Conservation (phyloP, 2,797 vertebrate genomes). For the Sebastolobus altivelis region DNA sequence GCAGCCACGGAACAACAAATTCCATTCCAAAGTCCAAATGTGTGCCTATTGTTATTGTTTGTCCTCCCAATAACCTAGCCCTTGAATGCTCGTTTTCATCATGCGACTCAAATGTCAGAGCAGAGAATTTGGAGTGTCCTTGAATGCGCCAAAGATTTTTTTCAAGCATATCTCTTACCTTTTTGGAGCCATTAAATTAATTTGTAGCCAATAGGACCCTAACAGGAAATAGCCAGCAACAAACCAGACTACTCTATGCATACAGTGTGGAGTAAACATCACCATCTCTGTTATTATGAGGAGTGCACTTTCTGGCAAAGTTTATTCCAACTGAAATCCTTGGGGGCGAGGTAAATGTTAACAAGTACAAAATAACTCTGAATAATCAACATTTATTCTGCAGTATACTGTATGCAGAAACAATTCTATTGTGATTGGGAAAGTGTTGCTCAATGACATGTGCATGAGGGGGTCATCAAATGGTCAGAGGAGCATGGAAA, state of each 20-base stretch:
- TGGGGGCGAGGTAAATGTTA: conserved; percentile 11
- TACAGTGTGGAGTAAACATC: conserved; percentile 16
- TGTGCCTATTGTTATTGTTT: conserved; percentile 22
- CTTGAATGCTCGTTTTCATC: conserved; percentile 1
- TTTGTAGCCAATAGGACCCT: background rate
- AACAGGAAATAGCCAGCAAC: background rate
- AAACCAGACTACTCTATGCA: conserved; percentile 1
- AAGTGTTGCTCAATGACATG: background rate
- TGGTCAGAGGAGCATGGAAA: background rate
- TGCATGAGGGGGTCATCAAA: background rate
- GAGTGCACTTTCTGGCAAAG: background rate
- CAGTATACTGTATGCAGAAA: background rate
- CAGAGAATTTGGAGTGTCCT: background rate
- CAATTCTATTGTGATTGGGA: background rate
- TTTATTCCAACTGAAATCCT: background rate
- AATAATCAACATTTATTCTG: background rate
- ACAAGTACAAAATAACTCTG: conserved; percentile 22
- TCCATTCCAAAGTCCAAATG: conserved; percentile 3
- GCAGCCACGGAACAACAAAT: conserved; percentile 11
- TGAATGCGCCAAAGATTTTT: conserved; percentile 2
- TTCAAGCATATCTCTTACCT: background rate
- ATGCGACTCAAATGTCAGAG: conserved; percentile 20
- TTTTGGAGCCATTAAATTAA: background rate
- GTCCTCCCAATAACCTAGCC: background rate
- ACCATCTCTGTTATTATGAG: conserved; percentile 14